Conservation (phyloP, 2,797 vertebrate species). For the Coregonus sp. region DNA sequence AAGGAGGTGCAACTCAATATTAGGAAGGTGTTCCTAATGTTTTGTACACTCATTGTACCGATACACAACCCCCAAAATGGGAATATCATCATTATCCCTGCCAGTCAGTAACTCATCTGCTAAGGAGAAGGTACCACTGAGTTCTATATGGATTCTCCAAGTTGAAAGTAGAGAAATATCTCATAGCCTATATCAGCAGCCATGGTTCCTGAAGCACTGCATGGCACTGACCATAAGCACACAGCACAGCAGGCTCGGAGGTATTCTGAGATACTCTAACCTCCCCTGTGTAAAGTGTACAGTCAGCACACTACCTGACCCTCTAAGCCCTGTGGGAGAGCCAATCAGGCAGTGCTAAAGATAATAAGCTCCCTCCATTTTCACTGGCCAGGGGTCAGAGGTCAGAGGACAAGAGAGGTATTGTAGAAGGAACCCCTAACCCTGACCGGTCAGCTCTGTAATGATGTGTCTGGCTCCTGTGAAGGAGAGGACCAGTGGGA, state of each 20-base stretch:
- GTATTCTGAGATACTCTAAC: not conserved
- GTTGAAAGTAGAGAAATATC: not conserved
- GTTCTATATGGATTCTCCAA: not conserved
- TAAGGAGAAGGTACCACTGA: no score
- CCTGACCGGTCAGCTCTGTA: slow-evolving; percentile 23
- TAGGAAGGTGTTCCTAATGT: no score
- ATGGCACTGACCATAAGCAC: not conserved
- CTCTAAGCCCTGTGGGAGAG: slow-evolving; percentile 9
- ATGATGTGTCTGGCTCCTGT: not conserved
- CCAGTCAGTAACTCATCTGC: no score
- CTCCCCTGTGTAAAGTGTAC: slow-evolving; percentile 3
- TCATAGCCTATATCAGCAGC: not conserved
- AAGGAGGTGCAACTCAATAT: no score
- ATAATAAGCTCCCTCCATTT: not conserved
- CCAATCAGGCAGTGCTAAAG: slow-evolving; percentile 30
- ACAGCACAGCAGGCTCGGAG: not conserved
- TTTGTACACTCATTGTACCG: no score
- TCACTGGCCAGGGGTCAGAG: slow-evolving; percentile 37
- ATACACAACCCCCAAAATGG: no score
- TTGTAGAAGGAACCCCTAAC: slow-evolving; percentile 22
- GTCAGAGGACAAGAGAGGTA: slow-evolving; percentile 1
- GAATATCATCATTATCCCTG: no score
- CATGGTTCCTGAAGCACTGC: not conserved
- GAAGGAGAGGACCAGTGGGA: not conserved
- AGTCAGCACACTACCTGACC: slow-evolving; percentile 29